phyloP scores from a whole-genome alignment of 2,888 invertebrate species.

The Pecten maximus region DNA sequence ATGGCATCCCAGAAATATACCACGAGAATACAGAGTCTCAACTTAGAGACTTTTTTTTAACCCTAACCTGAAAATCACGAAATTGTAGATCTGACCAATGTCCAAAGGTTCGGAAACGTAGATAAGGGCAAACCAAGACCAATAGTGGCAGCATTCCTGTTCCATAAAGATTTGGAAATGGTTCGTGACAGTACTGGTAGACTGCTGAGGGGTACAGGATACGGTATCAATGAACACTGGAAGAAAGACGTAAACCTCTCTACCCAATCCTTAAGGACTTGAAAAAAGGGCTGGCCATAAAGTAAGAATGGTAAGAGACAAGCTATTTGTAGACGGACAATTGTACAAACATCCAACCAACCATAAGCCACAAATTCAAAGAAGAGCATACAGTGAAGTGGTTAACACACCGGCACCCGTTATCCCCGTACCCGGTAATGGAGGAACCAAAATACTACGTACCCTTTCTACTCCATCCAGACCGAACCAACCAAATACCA shows the following conservation, averaged over 20 bases:
- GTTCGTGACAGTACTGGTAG: neutral
- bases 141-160: neutral
- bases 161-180: neutral
- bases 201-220: neutral
- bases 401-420: neutral
- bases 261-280: neutral
- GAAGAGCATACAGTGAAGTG: neutral
- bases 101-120: neutral
- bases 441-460: too few relatives aligned
- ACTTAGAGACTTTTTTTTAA: neutral
- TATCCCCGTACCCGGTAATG: neutral
- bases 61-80: neutral
- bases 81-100: neutral
- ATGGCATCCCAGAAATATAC: neutral
- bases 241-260: neutral
- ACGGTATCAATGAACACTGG: neutral
- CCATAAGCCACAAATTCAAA: too few relatives aligned
- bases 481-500: too few relatives aligned
- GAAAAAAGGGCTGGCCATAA: neutral
- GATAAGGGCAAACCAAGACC: neutral
- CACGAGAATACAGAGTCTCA: neutral
- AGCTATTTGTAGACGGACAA: neutral
- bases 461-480: too few relatives aligned
- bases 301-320: neutral
- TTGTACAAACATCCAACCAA: neutral